Evolutionary conservation across 2,888 invertebrate genomes (phyloP), one percentile per base, ranked within the genome.

Genomic region (Athetis lepigone): DNA sequence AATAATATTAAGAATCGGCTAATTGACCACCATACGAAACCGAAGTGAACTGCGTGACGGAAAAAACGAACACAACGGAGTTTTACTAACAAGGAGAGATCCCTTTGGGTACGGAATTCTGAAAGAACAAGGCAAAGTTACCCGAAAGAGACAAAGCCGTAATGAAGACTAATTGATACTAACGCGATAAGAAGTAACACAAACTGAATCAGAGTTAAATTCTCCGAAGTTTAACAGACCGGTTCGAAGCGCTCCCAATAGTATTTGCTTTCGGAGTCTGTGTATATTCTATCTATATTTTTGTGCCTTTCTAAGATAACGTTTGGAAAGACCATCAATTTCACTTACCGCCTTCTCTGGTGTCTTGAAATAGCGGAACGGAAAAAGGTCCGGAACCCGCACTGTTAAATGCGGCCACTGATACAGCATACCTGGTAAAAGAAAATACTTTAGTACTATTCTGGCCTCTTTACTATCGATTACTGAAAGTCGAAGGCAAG

Each of bases 311-410:
- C n/a, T 1, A 2, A 36, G 13, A 19, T 18, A 16, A 3, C 7
- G 51, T 69, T 52, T 23, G 11, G 16, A 16, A 11, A 18, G 18
- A 51, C 46, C 37, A 51, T 65, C 50, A 60, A 45, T 45, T 19
- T 55, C 11, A 90, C 93, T 91, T 90, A 97, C 97, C 97, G 89
- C 98, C 98, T 95, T 98, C 98, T 64, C 98, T 96, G 0, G 98
- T 98, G 37, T 97, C 97, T 64, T 97, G 97, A 76, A 97, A 96
- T 19, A 98, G 94, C 33, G 97, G 96, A 3, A 96, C 95, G 13
- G 98, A 98, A 76, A 97, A 96, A 0, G 98, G 98, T 8, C 98
- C 98, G 42, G 96, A 96, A 0, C 98, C 98, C 13, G 98, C 97
- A 65, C 97, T 96, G 88, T 98, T 98, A 88, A 97, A 97, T 0